phyloP scores from a whole-genome alignment of 1,140 invertebrate species.

The Polyergus mexicanus region DNA sequence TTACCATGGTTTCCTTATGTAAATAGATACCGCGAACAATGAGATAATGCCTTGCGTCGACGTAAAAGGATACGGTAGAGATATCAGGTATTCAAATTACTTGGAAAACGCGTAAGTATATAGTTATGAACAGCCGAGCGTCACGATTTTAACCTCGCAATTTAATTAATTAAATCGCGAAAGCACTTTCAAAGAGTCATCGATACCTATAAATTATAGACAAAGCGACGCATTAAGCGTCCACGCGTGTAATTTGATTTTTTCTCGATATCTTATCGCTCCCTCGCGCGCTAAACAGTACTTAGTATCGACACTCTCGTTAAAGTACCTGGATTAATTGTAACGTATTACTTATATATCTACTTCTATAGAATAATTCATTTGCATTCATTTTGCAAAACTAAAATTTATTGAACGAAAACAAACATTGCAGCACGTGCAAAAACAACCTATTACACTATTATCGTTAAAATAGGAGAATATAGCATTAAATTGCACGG shows the following conservation, averaged over 20 bases:
- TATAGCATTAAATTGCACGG: no score
- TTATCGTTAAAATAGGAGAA: no score
- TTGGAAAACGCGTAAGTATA: neutral
- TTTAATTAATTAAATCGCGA: conserved; percentile 29
- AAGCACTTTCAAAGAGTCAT: conserved; percentile 53
- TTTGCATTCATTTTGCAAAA: no score
- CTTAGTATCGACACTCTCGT: neutral
- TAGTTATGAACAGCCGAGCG: conserved; percentile 23
- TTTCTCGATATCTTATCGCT: conserved; percentile 22
- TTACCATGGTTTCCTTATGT: conserved; percentile 49
- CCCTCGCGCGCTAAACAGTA: neutral
- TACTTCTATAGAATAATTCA: neutral
- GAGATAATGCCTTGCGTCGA: conserved; percentile 18
- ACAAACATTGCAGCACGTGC: no score
- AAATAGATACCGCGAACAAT: conserved; percentile 45
- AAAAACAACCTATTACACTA: no score
- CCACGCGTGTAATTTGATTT: conserved; percentile 1
- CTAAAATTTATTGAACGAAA: no score
- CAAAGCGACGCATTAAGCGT: conserved; percentile 20
- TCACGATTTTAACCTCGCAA: neutral
- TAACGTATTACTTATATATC: neutral
- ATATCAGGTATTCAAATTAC: conserved; percentile 53
- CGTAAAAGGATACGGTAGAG: conserved; percentile 32
- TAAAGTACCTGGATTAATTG: neutral
- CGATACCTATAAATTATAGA: conserved; percentile 46